Conservation (phyloP, 2,113 vertebrate genomes). For the Ptyas mucosa region DNA sequence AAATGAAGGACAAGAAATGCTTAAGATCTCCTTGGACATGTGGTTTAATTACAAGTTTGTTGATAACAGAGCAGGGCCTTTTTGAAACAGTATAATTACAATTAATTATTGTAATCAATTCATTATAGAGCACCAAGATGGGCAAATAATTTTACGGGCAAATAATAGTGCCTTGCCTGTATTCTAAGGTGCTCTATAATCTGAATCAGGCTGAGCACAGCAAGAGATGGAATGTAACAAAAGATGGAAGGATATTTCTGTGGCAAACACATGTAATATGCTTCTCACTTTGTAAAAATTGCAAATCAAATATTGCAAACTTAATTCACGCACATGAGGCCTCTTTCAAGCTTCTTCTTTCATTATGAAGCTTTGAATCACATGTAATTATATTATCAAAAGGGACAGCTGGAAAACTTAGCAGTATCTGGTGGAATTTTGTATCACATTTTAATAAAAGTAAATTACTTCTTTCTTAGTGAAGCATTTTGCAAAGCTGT, state of each 20-base stretch:
- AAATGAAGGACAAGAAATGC: conserved; percentile 1
- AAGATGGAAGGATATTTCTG: background rate
- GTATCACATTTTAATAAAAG: conserved; percentile 10
- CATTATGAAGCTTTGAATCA: background rate
- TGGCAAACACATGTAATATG: background rate
- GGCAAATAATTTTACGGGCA: conserved; percentile 21
- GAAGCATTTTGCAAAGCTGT: conserved; percentile 15
- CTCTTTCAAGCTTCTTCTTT: background rate
- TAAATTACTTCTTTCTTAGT: conserved; percentile 1
- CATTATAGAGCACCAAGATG: conserved; percentile 33
- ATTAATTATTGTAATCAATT: conserved; percentile 47
- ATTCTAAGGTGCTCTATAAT: conserved; percentile 8
- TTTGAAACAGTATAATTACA: conserved; percentile 36
- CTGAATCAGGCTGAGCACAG: background rate
- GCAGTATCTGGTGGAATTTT: conserved; percentile 7
- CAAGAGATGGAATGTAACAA: background rate
- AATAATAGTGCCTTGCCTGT: conserved; percentile 21
- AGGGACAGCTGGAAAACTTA: background rate
- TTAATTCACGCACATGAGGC: background rate
- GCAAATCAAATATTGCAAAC: background rate
- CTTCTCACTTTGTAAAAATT: background rate
- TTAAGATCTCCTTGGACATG: background rate
- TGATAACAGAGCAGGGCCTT: conserved; percentile 29
- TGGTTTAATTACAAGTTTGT: conserved; percentile 22
- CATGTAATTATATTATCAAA: conserved; percentile 2